Conservation (phyloP, 2,888 invertebrate species). For the Odontocerum albicorne region DNA sequence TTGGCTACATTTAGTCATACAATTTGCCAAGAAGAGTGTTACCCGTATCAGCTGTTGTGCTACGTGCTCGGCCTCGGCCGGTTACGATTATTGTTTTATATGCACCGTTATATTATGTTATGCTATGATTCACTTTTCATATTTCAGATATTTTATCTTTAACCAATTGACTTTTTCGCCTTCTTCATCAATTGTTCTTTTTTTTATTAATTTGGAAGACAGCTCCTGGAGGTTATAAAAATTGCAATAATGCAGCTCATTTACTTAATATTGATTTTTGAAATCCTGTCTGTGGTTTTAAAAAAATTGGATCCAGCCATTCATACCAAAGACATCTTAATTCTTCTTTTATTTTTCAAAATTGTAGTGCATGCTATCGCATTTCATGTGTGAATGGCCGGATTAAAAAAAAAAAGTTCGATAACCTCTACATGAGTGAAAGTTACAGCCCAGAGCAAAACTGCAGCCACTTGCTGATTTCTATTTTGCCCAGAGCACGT, state of each 20-base stretch:
- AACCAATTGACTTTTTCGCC: too few relatives aligned
- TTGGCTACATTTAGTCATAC: too few relatives aligned
- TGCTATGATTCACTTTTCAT: too few relatives aligned
- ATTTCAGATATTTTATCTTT: too few relatives aligned
- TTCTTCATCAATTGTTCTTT: too few relatives aligned
- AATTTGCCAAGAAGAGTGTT: too few relatives aligned
- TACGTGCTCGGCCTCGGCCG: too few relatives aligned
- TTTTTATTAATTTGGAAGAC: too few relatives aligned
- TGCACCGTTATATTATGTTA: too few relatives aligned
- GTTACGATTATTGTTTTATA: too few relatives aligned
- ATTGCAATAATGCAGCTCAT: not conserved
- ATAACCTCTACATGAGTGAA: not conserved
- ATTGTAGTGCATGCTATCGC: conserved; percentile 10
- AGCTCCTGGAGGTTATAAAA: conserved; percentile 2
- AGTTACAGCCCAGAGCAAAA: not conserved
- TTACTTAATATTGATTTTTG: not conserved
- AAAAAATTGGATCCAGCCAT: not conserved
- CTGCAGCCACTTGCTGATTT: not conserved
- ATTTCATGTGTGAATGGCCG: conserved; percentile 17
- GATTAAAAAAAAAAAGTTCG: conserved; percentile 7
- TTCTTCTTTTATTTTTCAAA: conserved; percentile 4
- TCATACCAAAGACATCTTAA: not conserved
- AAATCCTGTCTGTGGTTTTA: not conserved
- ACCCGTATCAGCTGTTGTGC: too few relatives aligned
- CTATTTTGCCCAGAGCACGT: conserved; percentile 13